Base-by-base conservation (phyloP, 2,888 invertebrate species). In the Dolichomitus sp. region DNA sequence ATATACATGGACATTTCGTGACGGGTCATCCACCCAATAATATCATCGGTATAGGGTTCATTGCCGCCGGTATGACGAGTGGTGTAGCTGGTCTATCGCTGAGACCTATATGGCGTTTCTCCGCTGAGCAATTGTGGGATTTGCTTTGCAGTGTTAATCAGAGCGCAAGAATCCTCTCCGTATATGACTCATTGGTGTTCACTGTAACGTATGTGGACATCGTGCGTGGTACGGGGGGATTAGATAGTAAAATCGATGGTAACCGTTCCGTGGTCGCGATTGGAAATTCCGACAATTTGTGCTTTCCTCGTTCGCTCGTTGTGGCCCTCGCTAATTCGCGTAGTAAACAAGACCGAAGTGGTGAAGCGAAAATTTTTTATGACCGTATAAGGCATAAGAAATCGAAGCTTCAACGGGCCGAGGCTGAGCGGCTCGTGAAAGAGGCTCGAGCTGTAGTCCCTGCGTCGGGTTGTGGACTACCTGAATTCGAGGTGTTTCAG, bases 41-140 rank as follows among this genome's bases (percentile, higher is more conserved):
- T 33, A 33, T 33, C 2, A 6, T 33, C 33, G 33, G 4, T 33
- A 4, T 33, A 33, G 33, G 66, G 3, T 66, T 66, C 14, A 27
- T 12, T 2, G 66, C 66, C n/a, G 48, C 30, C 6, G n/a, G 48
- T n/a, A 66, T 66, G 66, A 66, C 33, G 14, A 30, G 33, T 3
- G 45, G 65, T 45, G 11, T 14, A 3, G 66, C 48, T 0, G 27
- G 66, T 1, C 11, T 48, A 48, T 66, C 45, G 48, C 27, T 30
- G 42, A 4, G 42, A 7, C 59, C 59, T 33, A 33, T 59, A 59
- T 59, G 59, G 65, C 45, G 27, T n/a, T 66, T 66, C 30, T 30
- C 45, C 1, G 12, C 2, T 30, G 27, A 45, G 9, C 4, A 66
- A n/a, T 48, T 48, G 17, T 66, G 66, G 66, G 48, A 45, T 7